Evolutionary conservation across 2,888 invertebrate species (phyloP), one percentile per base, ranked within the genome.

Genomic region (Drosophila mimetica): DNA sequence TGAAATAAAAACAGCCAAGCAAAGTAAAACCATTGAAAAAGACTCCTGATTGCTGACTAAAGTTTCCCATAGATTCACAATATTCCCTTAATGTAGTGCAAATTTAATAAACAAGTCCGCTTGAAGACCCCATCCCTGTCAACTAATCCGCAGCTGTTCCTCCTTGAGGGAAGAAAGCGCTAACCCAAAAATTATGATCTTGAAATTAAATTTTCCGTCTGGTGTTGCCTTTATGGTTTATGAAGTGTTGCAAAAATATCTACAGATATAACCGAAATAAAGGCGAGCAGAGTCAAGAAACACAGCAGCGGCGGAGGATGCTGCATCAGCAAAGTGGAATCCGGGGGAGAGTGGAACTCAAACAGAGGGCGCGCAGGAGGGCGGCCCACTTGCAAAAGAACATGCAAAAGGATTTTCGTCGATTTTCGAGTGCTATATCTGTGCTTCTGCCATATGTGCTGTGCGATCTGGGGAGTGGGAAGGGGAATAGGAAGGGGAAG

Each of bases 341-440:
- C 16, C 1, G 25, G 41, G 22, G n/a, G 30, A 18, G 25, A 48
- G 30, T 13, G 47, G 25, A 41, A 34, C 55, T 8, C 16, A 25
- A 39, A 46, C 13, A 9, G 14, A 16, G 46, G 39, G 47, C 44
- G 25, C n/a, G n/a, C n/a, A n/a, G n/a, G 20, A 54, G 47, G 39
- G 59, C 22, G 34, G 74, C 79, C 79, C 79, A 81, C 81, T 85
- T 85, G 81, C 77, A 54, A 63, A 83, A 78, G 76, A 86, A 81
- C 86, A 85, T 85, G 83, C 84, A 81, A 83, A 84, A 78, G 86
- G 84, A 85, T 86, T 86, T 86, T 83, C 86, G 81, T 83, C 79
- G 83, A 85, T 84, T 83, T 79, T 83, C 83, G 67, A 71, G 71
- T 77, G 71, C 66, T 65, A 48, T 52, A 52, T 64, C 61, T 66